These are phyloP conservation scores for Hydrolagus affinis DNA, from an alignment of 2,113 vertebrate genomes.

Conservation along the genomic window DNA sequence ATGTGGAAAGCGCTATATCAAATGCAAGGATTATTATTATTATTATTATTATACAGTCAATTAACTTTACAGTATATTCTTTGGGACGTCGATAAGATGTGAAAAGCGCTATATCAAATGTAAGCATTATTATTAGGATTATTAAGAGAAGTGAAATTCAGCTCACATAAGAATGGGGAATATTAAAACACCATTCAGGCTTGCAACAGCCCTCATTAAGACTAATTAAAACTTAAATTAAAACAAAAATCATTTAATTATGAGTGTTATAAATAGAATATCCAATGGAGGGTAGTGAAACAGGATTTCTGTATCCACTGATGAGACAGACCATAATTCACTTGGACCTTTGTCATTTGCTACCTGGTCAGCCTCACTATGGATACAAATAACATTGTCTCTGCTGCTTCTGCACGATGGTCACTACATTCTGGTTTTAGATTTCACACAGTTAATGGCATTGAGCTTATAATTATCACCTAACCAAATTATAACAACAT, in stretches of 20 bases:
- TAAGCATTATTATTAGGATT: too few relatives aligned
- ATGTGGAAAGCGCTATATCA: too few relatives aligned
- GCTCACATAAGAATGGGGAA: conserved; percentile 4
- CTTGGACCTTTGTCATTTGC: conserved; percentile 1
- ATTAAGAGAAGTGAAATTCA: background rate
- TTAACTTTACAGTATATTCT: too few relatives aligned
- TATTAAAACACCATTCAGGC: conserved; percentile 1
- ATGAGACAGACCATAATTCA: conserved; percentile 19
- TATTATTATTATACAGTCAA: too few relatives aligned
- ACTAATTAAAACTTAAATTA: conserved; percentile 26
- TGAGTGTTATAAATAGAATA: conserved; percentile 19
- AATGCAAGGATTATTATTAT: too few relatives aligned
- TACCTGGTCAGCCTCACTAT: background rate
- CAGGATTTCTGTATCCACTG: background rate
- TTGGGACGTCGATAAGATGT: too few relatives aligned
- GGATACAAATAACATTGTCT: conserved; percentile 14
- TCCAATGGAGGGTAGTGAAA: background rate
- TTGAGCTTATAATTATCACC: conserved; percentile 15
- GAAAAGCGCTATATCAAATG: too few relatives aligned
- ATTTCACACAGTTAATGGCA: conserved; percentile 25
- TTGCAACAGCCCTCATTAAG: conserved; percentile 6
- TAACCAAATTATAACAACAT: conserved; percentile 20
- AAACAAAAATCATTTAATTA: conserved; percentile 22
- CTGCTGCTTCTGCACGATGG: background rate
- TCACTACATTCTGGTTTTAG: conserved; percentile 16